Evolutionary conservation across 2,888 invertebrate species (phyloP).

Genomic region (Endotricha flammealis): DNA sequence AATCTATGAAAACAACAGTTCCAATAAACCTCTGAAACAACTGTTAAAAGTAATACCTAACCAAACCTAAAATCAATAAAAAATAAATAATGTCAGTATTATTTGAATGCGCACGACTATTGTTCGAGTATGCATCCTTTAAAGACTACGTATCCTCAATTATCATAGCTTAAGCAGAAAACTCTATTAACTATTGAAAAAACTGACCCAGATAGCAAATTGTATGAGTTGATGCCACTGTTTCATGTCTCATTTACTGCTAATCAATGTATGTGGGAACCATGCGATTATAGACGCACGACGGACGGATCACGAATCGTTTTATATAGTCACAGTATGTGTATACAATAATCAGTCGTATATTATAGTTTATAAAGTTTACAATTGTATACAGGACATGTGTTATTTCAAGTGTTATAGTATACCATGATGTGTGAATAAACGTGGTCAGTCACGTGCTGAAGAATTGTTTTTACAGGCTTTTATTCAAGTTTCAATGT

Average conservation of each 20-base stretch:
- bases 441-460: constrained; percentile 2
- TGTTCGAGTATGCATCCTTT: too few relatives aligned
- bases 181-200: constrained; percentile 13
- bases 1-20: too few relatives aligned
- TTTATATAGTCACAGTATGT: too few relatives aligned
- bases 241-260: constrained; percentile 24
- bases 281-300: constrained; percentile 27
- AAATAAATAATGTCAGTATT: too few relatives aligned
- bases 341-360: constrained; percentile 26
- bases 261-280: constrained; percentile 37
- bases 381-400: background rate
- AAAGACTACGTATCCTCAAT: constrained; percentile 6
- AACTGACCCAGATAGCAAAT: constrained; percentile 18
- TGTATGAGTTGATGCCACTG: constrained; percentile 27
- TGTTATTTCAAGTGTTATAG: background rate
- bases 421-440: background rate
- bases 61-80: too few relatives aligned
- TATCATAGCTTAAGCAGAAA: constrained; percentile 3
- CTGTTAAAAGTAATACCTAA: too few relatives aligned
- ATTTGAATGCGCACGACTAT: too few relatives aligned
- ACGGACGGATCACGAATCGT: constrained; percentile 25
- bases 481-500: too few relatives aligned
- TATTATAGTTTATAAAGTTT: constrained; percentile 2
- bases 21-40: too few relatives aligned
- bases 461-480: background rate